These are phyloP conservation scores for Columba livia DNA, from an alignment of 2,113 vertebrate genomes.

Conservation along the genomic window DNA sequence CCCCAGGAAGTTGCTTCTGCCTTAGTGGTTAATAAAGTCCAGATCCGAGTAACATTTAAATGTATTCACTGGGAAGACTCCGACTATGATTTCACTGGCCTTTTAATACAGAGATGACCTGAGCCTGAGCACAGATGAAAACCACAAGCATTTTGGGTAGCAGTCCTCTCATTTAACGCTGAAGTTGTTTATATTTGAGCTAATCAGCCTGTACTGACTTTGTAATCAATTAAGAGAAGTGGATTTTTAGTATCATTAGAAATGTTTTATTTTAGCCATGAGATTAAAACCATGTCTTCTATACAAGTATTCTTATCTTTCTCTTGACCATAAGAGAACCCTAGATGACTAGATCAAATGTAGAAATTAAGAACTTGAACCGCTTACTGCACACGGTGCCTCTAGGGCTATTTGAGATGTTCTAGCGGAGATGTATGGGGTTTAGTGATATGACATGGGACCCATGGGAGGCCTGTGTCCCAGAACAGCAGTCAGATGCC, in stretches of 20 bases:
- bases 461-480: not conserved
- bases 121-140: not conserved
- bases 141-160: not conserved
- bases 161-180: not conserved
- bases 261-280: not conserved
- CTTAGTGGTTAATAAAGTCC: not conserved
- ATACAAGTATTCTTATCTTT: not conserved
- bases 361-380: not conserved
- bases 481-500: not conserved
- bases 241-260: not conserved
- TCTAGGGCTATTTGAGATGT: not conserved
- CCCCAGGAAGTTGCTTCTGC: not conserved
- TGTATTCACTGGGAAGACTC: not conserved
- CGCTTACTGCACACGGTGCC: not conserved
- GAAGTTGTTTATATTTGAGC: not conserved
- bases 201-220: not conserved
- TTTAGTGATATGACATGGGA: not conserved
- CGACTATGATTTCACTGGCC: not conserved
- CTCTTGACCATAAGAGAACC: not conserved
- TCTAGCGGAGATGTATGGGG: not conserved
- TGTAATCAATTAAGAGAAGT: not conserved
- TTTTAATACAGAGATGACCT: not conserved
- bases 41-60: not conserved
- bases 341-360: not conserved
- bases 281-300: not conserved